Evolutionary conservation across 2,888 invertebrate species (phyloP).

Genomic region (Amphipyra berbera): DNA sequence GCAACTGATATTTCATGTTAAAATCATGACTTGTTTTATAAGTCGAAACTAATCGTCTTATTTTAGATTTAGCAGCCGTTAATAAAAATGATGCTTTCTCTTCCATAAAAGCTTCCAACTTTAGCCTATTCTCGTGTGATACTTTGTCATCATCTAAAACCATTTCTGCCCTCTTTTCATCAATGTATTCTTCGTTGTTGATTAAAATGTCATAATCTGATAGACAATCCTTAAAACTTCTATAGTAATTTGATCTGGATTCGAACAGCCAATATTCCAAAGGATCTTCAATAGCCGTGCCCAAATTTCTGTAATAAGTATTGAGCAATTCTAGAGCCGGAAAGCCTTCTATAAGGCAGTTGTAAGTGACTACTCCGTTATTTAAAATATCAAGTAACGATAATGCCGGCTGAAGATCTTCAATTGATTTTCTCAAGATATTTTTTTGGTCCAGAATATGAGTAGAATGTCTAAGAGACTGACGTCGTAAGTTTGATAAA

Average conservation of each 20-base stretch:
- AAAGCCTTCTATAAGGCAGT: slow-evolving; percentile 46
- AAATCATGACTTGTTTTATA: slow-evolving; percentile 32
- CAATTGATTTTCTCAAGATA: slow-evolving; percentile 58
- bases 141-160: slow-evolving; percentile 67
- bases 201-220: slow-evolving; percentile 43
- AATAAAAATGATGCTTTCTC: slow-evolving; percentile 62
- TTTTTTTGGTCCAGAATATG: slow-evolving; percentile 61
- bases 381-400: slow-evolving; percentile 66
- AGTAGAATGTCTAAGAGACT: slow-evolving; percentile 14
- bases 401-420: slow-evolving; percentile 63
- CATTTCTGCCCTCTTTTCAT: slow-evolving; percentile 62
- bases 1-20: slow-evolving; percentile 16
- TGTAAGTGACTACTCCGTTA: slow-evolving; percentile 67
- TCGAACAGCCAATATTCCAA: slow-evolving; percentile 76
- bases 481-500: slow-evolving; percentile 75
- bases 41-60: slow-evolving; percentile 52
- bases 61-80: slow-evolving; percentile 50
- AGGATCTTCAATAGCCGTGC: slow-evolving; percentile 53
- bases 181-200: slow-evolving; percentile 53
- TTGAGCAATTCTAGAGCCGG: slow-evolving; percentile 56
- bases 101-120: slow-evolving; percentile 26
- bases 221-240: slow-evolving; percentile 47
- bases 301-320: slow-evolving; percentile 52
- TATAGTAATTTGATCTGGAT: slow-evolving; percentile 37
- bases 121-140: slow-evolving; percentile 31